These are phyloP conservation scores for Rhodophaea formosa DNA, from an alignment of 2,888 invertebrate species.

Conservation along the genomic window DNA sequence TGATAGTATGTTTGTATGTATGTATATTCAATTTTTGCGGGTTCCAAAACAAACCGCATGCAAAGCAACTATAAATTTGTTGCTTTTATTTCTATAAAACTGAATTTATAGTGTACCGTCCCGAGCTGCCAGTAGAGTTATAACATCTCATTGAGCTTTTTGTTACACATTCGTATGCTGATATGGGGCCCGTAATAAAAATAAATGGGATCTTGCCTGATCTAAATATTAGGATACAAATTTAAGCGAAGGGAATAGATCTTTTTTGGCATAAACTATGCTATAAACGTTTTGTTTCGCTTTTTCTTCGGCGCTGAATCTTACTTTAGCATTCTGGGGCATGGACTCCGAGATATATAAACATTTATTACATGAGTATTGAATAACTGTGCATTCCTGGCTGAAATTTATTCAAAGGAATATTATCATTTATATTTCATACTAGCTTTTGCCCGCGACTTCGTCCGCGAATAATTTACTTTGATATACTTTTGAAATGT, in stretches of 20 bases:
- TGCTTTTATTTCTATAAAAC: constrained; percentile 38
- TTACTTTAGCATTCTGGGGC: constrained; percentile 7
- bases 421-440: too few relatives aligned
- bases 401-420: neutral
- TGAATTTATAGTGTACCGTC: constrained; percentile 42
- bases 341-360: neutral
- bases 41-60: neutral
- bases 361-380: constrained; percentile 5
- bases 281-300: constrained; percentile 19
- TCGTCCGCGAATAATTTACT: too few relatives aligned
- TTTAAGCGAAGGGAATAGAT: constrained; percentile 44
- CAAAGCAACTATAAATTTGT: constrained; percentile 2
- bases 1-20: too few relatives aligned
- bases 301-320: constrained; percentile 6
- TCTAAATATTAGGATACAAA: constrained; percentile 68
- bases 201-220: constrained; percentile 61
- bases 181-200: constrained; percentile 65
- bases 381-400: neutral
- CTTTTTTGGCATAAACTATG: constrained; percentile 33
- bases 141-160: constrained; percentile 51
- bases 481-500: too few relatives aligned
- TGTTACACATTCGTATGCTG: constrained; percentile 65
- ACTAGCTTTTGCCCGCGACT: too few relatives aligned
- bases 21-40: neutral
- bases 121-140: constrained; percentile 34